phyloP scores from a whole-genome alignment of 2,888 invertebrate species.

The Drosophila anomalata region DNA sequence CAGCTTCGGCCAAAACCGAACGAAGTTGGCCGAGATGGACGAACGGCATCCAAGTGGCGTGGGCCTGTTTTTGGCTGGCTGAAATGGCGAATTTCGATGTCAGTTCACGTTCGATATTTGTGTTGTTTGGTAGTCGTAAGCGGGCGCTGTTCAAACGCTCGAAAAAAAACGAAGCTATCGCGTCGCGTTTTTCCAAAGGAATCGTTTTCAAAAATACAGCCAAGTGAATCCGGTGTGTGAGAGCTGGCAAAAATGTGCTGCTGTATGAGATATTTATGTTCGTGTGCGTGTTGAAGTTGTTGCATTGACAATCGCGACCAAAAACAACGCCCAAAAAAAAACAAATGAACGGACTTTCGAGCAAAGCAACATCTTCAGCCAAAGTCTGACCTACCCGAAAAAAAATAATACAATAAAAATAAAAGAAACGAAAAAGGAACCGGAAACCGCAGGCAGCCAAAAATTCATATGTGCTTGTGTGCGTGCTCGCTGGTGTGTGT shows the following conservation, averaged over 20 bases:
- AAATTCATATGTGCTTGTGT: conserved; percentile 47
- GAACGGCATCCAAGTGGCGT: conserved; percentile 43
- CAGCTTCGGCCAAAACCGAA: conserved; percentile 11
- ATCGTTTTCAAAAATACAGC: conserved; percentile 7
- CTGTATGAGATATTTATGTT: conserved; percentile 11
- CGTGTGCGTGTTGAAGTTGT: conserved; percentile 50
- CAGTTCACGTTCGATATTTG: conserved; percentile 84
- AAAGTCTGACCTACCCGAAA: conserved; percentile 35
- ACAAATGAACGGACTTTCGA: conserved; percentile 9
- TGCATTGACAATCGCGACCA: conserved; percentile 54
- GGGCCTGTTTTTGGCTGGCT: conserved; percentile 59
- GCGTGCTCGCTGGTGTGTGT: conserved; percentile 17
- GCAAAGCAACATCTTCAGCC: conserved; percentile 17
- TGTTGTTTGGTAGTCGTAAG: conserved; percentile 83
- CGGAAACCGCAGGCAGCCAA: conserved; percentile 46
- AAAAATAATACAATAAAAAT: conserved; percentile 24
- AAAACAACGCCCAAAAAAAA: conserved; percentile 56
- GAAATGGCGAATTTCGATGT: conserved; percentile 72
- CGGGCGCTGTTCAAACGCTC: conserved; percentile 52
- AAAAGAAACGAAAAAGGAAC: conserved; percentile 41
- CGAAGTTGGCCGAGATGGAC: conserved; percentile 30
- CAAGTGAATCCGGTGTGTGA: conserved; percentile 18
- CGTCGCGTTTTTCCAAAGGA: conserved; percentile 51
- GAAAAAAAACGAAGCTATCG: conserved; percentile 40
- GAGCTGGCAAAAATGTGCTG: conserved; percentile 25